These are phyloP conservation scores for Drosophila ambigua DNA, from an alignment of 1,140 invertebrate genomes.

Conservation along the genomic window DNA sequence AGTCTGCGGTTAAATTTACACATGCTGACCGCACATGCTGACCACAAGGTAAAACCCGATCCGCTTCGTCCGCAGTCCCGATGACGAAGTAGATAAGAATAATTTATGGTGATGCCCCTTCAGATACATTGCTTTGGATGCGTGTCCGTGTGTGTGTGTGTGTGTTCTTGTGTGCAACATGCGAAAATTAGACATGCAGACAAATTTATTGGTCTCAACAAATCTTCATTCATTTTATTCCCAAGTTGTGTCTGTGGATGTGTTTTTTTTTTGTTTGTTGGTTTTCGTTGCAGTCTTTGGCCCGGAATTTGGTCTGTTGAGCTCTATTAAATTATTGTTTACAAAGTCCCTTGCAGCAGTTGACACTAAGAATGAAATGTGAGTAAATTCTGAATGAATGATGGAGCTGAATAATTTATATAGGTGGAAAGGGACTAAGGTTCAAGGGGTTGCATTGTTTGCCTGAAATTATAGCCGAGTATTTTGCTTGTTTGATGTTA, in stretches of 20 bases:
- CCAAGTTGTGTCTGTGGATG: background rate
- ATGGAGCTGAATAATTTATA: background rate
- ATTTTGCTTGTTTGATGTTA: background rate
- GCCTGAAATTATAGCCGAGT: background rate
- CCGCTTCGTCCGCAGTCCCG: conserved; percentile 59
- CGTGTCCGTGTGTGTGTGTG: conserved; percentile 18
- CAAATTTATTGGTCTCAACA: conserved; percentile 77
- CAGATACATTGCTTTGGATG: conserved; percentile 43
- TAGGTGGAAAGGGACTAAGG: no score
- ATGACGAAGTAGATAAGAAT: conserved; percentile 78
- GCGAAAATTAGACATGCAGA: conserved; percentile 79
- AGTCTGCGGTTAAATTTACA: conserved; percentile 69
- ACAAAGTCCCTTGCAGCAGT: conserved; percentile 36
- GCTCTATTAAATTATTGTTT: conserved; percentile 71
- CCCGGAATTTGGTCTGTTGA: conserved; percentile 19
- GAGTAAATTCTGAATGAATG: conserved; percentile 18
- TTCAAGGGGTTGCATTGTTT: no score
- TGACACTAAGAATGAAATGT: conserved; percentile 50
- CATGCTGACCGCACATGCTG: conserved; percentile 69
- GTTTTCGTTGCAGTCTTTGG: conserved; percentile 7
- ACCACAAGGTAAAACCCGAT: conserved; percentile 66
- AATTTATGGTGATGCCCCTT: conserved; percentile 74
- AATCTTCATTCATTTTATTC: conserved; percentile 70
- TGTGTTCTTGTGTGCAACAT: conserved; percentile 51
- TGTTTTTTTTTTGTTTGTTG: background rate